These are phyloP conservation scores for Epinotia bilunana DNA, from an alignment of 2,888 invertebrate genomes.

Conservation along the genomic window DNA sequence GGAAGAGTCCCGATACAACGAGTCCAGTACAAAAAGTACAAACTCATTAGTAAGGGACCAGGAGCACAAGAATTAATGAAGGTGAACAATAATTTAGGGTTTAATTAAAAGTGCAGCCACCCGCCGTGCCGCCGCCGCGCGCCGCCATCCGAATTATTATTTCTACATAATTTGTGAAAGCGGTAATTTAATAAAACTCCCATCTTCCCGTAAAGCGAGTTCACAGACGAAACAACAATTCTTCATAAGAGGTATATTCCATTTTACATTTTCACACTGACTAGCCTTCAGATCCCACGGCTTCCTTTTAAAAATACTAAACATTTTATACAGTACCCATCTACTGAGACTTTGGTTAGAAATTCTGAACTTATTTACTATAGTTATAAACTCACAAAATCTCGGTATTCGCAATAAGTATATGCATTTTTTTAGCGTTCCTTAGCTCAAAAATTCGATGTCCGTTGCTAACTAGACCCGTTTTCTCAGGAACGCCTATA, in stretches of 20 bases:
- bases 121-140: conserved; percentile 72
- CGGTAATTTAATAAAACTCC: conserved; percentile 81
- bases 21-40: conserved; percentile 75
- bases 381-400: too few relatives aligned
- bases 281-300: background rate
- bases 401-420: too few relatives aligned
- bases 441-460: too few relatives aligned
- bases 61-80: conserved; percentile 83
- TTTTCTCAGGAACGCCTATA: too few relatives aligned
- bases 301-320: background rate
- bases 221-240: conserved; percentile 3
- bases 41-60: conserved; percentile 81
- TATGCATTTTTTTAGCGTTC: background rate
- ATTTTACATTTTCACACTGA: background rate
- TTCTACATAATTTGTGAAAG: conserved; percentile 81
- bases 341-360: too few relatives aligned
- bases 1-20: conserved; percentile 55
- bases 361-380: too few relatives aligned
- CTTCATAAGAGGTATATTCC: background rate
- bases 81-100: conserved; percentile 84
- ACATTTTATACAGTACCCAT: background rate
- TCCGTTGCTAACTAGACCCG: too few relatives aligned
- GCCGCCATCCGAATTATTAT: conserved; percentile 71
- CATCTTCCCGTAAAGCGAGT: conserved; percentile 39
- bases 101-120: conserved; percentile 83